phyloP scores from a whole-genome alignment of 2,113 vertebrate species.

The Bubo blakistoni region DNA sequence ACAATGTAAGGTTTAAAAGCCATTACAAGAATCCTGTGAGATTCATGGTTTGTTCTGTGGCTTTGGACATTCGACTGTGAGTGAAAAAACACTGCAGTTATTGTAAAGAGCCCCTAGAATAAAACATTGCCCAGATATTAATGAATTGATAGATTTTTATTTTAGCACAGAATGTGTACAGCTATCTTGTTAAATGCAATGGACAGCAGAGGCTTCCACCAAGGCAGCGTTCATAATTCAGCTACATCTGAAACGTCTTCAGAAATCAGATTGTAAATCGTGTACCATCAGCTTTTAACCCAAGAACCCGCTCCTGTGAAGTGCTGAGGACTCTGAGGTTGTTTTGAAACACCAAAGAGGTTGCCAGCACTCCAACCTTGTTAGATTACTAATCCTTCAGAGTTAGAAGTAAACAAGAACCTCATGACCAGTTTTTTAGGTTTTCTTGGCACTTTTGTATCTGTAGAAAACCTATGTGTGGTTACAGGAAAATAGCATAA shows the following conservation, averaged over 20 bases:
- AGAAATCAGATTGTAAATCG: neutral
- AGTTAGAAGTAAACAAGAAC: neutral
- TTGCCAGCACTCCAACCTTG: neutral
- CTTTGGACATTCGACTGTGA: neutral
- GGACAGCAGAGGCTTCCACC: neutral
- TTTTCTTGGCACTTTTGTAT: neutral
- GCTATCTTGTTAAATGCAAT: neutral
- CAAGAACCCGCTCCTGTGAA: neutral
- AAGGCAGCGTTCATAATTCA: neutral
- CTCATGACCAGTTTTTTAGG: neutral
- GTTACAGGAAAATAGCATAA: accelerated
- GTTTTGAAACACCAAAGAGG: neutral
- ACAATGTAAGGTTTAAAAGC: slow-evolving; percentile 43
- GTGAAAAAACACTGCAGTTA: neutral
- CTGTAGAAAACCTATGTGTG: neutral
- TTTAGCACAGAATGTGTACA: neutral
- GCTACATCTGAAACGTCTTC: neutral
- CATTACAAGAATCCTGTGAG: slow-evolving; percentile 17
- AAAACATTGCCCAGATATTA: neutral
- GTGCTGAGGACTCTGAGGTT: neutral
- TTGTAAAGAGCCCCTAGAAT: neutral
- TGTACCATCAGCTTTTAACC: neutral
- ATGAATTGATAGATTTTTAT: neutral
- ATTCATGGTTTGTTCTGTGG: slow-evolving; percentile 36
- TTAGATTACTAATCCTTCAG: neutral